phyloP scores from a whole-genome alignment of 2,888 invertebrate species.

The Synanthedon myopaeformis region DNA sequence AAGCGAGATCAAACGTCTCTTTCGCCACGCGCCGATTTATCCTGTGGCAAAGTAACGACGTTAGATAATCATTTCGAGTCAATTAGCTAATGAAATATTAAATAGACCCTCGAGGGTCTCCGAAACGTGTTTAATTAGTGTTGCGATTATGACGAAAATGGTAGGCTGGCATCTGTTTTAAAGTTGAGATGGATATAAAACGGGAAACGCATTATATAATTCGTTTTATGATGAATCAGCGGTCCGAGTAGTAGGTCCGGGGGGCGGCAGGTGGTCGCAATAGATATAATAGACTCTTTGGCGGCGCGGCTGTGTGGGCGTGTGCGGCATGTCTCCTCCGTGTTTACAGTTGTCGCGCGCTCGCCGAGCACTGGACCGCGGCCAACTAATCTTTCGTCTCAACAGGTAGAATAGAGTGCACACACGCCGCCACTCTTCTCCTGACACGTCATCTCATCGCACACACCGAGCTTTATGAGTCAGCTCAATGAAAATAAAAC shows the following conservation, averaged over 20 bases:
- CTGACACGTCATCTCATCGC: slow-evolving; percentile 34
- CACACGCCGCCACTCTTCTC: slow-evolving; percentile 37
- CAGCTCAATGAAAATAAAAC: slow-evolving; percentile 47
- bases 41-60: slow-evolving; percentile 49
- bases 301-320: slow-evolving; percentile 18
- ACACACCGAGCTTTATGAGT: slow-evolving; percentile 27
- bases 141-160: slow-evolving; percentile 51
- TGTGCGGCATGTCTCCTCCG: slow-evolving; percentile 16
- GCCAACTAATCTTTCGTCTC: slow-evolving; percentile 51
- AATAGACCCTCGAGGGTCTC: slow-evolving; percentile 45
- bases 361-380: slow-evolving; percentile 33
- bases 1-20: slow-evolving; percentile 54
- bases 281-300: slow-evolving; percentile 20
- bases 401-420: slow-evolving; percentile 55
- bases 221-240: slow-evolving; percentile 12
- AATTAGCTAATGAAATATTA: slow-evolving; percentile 70
- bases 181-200: neutral
- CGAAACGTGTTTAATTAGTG: slow-evolving; percentile 47
- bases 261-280: slow-evolving; percentile 13
- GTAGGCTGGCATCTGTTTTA: slow-evolving; percentile 52
- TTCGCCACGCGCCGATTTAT: slow-evolving; percentile 26
- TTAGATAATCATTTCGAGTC: slow-evolving; percentile 62
- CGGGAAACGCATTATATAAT: neutral
- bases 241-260: slow-evolving; percentile 6
- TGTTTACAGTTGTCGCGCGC: slow-evolving; percentile 36